Conservation (phyloP, 2,797 vertebrate species). For the Notolepis coatsorum region DNA sequence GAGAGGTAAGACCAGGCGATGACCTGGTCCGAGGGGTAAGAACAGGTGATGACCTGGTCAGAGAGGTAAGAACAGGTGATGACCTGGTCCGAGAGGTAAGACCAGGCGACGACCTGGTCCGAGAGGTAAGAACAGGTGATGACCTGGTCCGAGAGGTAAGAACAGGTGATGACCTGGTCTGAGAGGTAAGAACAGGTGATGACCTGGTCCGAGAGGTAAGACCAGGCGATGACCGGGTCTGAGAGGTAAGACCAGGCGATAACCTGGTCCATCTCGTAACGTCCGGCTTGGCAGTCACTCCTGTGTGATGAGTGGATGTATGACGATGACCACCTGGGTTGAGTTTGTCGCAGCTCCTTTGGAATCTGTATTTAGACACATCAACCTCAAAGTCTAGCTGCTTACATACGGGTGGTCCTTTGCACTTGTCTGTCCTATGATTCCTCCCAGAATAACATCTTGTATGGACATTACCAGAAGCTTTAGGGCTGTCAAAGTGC, state of each 20-base stretch:
- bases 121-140: too few species aligned
- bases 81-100: too few species aligned
- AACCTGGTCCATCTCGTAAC: not conserved
- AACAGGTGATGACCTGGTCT: conserved; percentile 12
- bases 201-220: too few species aligned
- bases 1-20: too few species aligned
- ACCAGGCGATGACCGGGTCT: too few species aligned
- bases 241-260: too few species aligned
- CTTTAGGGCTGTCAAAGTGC: conserved; percentile 2
- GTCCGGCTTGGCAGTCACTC: conserved; percentile 16
- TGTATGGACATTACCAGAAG: conserved; percentile 5
- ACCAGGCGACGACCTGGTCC: too few species aligned
- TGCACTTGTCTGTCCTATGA: not conserved
- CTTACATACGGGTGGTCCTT: conserved; percentile 3
- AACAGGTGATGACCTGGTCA: too few species aligned
- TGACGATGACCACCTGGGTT: not conserved
- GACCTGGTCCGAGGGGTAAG: too few species aligned
- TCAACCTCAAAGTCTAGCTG: conserved; percentile 4
- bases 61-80: not conserved
- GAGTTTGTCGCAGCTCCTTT: conserved; percentile 2
- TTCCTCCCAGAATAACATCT: not conserved
- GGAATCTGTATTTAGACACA: not conserved
- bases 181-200: not conserved
- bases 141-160: too few species aligned
- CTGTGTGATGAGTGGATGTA: not conserved